Evolutionary conservation across 2,113 vertebrate species (phyloP), one percentile per base, ranked within the genome.

Genomic region (Pagrus major): DNA sequence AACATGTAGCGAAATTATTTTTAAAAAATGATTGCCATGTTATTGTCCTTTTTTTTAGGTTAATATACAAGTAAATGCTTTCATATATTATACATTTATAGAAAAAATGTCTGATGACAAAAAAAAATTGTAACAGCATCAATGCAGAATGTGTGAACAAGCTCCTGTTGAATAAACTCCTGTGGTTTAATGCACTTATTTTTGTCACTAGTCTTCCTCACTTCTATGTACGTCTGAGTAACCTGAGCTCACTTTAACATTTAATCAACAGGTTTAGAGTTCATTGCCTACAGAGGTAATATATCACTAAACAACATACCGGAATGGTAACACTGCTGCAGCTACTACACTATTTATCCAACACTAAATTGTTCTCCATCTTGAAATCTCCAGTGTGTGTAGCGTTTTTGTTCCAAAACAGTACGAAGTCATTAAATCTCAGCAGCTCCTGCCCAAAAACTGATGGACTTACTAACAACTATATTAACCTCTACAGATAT

Each of bases 331-430:
- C 9, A 37, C 21, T 35, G 23, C 54, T 44, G 25, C 61, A 65
- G n/a, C 27, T 51, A 59, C 51, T 27, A 9, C 21, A 39, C 63
- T 76, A 10, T 74, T 78, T 71, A 52, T 78, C 51, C 54, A 71
- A 25, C 54, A 46, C 42, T 84, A 54, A 79, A 55, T 60, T 67
- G 56, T 70, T 20, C 54, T 52, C 51, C 31, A 9, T 52, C 52
- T 52, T 44, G 10, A 71, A n/a, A 71, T 56, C 27, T 69, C 69
- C 49, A 35, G 52, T 58, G 47, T 42, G 69, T 29, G 67, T 21
- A 29, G 74, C 2, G 14, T 29, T 85, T 84, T 83, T 79, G 68
- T 84, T 73, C 67, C 67, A 44, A 20, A 64, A 69, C 66, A 47
- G 52, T 37, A 14, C 42, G 2, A 78, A 74, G 60, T 64, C 23